phyloP scores from a whole-genome alignment of 1,140 invertebrate species.

The Cotesia typhae region DNA sequence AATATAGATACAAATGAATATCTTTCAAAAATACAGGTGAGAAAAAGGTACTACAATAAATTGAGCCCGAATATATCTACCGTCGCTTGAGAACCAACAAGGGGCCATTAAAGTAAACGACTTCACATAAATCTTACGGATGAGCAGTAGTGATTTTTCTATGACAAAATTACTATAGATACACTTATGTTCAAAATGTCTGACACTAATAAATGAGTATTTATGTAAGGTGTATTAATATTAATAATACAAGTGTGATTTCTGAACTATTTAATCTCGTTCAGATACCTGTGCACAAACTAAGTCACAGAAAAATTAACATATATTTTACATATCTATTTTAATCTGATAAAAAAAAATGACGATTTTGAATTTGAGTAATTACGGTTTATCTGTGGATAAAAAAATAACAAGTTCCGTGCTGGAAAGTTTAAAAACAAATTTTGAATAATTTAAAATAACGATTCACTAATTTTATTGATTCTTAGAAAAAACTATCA shows the following conservation, averaged over 20 bases:
- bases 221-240: conserved; percentile 33
- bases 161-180: conserved; percentile 32
- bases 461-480: no score
- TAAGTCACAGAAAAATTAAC: background rate
- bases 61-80: conserved; percentile 61
- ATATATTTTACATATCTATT: background rate
- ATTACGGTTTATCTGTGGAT: no score
- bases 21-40: conserved; percentile 50
- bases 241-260: no score
- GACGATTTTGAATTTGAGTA: no score
- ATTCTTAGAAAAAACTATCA: no score
- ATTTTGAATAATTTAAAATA: no score
- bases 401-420: no score
- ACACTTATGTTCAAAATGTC: conserved; percentile 24
- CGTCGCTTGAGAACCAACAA: conserved; percentile 31
- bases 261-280: background rate
- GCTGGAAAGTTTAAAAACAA: no score
- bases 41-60: conserved; percentile 56
- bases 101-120: conserved; percentile 24
- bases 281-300: no score
- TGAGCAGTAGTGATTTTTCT: conserved; percentile 30
- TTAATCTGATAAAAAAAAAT: no score
- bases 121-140: conserved; percentile 39
- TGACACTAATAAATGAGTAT: conserved; percentile 29
- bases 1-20: background rate